A percentile compares a stretch with the other conserved stretches of the same genome.
Evolutionary conservation across 2,888 invertebrate genomes (phyloP).

Genomic region (Pseudococcus jackbeardsleyi): DNA sequence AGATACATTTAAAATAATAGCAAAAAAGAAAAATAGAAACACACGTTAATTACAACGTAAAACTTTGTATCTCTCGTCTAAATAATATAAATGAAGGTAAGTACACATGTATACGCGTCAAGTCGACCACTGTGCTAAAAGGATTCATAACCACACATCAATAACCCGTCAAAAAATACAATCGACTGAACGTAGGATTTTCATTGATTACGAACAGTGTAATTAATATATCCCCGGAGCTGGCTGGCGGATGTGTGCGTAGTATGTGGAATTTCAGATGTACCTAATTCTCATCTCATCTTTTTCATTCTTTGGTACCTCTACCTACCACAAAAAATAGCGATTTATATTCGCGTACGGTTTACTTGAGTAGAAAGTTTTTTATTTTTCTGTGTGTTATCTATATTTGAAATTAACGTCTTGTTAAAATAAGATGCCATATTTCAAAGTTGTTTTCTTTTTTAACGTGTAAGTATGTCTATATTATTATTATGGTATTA

Average conservation of each 20-base stretch:
- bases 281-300: background rate
- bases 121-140: constrained; percentile 15
- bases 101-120: background rate
- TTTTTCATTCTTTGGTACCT: background rate
- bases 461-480: background rate
- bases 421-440: constrained; percentile 27
- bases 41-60: constrained; percentile 61
- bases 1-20: constrained; percentile 49
- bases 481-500: background rate
- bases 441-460: background rate
- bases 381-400: background rate
- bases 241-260: background rate
- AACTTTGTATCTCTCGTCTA: constrained; percentile 45
- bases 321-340: background rate
- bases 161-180: constrained; percentile 25
- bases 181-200: background rate
- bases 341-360: background rate
- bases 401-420: constrained; percentile 12
- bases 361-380: background rate
- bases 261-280: background rate
- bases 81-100: constrained; percentile 16
- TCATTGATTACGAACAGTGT: constrained; percentile 25
- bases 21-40: constrained; percentile 14
- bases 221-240: constrained; percentile 43
- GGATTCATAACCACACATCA: constrained; percentile 38